Evolutionary conservation across 2,113 vertebrate genomes (phyloP), one percentile per base, ranked within the genome.

Genomic region (Columbina picui): DNA sequence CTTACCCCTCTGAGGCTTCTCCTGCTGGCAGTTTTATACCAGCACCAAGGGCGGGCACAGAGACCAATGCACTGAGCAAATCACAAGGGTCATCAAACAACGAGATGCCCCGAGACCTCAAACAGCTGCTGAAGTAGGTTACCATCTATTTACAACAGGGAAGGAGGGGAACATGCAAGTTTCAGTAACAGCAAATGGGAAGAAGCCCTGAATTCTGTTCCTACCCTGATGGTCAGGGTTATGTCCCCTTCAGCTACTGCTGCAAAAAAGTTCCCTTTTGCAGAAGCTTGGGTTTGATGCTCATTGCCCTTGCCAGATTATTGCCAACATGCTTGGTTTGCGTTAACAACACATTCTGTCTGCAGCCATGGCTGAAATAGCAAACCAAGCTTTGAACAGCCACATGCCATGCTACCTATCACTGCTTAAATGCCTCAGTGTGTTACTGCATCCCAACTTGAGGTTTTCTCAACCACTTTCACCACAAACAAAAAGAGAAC

Each of bases 331-430:
- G 5, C 13, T 39, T 18, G 7, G 14, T 50, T 27, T 36, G 26
- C 11, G 50, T 26, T 64, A n/a, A 6, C 10, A 39, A 2, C 23
- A 19, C 12, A 5, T 53, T 63, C 53, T 61, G n/a, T 18, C 55
- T 85, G 25, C 45, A 53, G 27, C 11, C n/a, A 14, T 0, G 2
- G 29, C 36, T 56, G 0, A 26, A 65, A 43, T 0, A 36, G 61
- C 53, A 90, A 60, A n/a, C 9, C 12, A 63, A 52, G 36, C 13
- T 85, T 39, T 60, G 38, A 76, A 60, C 32, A 64, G 15, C 53
- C 32, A 19, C n/a, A 3, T 16, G 12, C 47, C 21, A 13, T 2
- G 4, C n/a, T 27, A 43, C 1, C 30, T 2, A 45, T 39, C 27
- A 20, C 70, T n/a, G 5, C 34, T 77, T 39, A 39, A 77, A n/a